phyloP scores from a whole-genome alignment of 2,113 vertebrate genomes.

The Bubo blakistoni region DNA sequence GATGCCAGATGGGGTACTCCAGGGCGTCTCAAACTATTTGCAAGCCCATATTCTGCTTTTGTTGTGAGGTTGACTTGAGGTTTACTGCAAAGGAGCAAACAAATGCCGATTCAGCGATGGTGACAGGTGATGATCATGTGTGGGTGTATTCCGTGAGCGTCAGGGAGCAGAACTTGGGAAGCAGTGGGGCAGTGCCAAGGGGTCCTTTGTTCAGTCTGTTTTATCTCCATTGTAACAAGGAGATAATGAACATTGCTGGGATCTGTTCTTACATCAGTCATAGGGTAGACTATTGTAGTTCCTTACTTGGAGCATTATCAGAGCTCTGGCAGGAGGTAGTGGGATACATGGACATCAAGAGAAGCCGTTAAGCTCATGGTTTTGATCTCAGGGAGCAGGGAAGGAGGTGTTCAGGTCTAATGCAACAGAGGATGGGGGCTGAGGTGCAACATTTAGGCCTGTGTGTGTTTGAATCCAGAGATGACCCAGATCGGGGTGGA shows the following conservation, averaged over 20 bases:
- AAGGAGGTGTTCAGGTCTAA: neutral
- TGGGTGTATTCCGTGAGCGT: neutral
- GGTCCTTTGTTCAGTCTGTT: neutral
- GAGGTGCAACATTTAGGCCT: neutral
- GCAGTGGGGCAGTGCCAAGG: neutral
- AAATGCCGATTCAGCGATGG: neutral
- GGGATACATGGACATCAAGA: neutral
- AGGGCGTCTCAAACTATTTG: neutral
- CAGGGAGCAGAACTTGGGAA: neutral
- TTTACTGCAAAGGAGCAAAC: neutral
- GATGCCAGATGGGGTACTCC: neutral
- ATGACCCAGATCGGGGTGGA: rapidly evolving
- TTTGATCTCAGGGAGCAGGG: neutral
- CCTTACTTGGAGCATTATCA: neutral
- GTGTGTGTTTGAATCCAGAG: neutral
- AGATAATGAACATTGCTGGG: neutral
- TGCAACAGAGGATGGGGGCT: neutral
- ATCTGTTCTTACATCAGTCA: neutral
- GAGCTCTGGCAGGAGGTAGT: neutral
- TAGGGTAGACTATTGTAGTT: neutral
- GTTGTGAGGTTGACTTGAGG: neutral
- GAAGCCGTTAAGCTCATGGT: neutral
- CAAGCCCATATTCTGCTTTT: neutral
- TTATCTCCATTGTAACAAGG: neutral
- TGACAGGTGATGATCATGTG: neutral